These are phyloP conservation scores for Dasypolia templi DNA, from an alignment of 2,888 invertebrate species.

Conservation along the genomic window DNA sequence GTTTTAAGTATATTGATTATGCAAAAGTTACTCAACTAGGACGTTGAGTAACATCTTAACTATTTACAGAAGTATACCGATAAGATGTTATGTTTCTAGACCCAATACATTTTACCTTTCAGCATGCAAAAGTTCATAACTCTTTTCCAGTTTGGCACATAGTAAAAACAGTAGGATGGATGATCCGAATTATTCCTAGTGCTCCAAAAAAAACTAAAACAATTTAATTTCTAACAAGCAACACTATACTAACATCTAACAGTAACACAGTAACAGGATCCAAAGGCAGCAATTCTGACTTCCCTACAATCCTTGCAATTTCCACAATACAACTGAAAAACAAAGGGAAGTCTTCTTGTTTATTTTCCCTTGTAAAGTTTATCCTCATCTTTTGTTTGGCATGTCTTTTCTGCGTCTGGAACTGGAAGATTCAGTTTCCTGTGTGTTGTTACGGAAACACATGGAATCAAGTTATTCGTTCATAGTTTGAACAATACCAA, in stretches of 20 bases:
- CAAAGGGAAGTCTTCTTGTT: conserved; percentile 9
- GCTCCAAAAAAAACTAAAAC: neutral
- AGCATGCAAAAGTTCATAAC: too few relatives aligned
- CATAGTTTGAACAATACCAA: neutral
- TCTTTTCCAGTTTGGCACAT: neutral
- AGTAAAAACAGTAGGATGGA: neutral
- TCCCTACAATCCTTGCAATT: conserved; percentile 24
- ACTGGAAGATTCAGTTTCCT: neutral
- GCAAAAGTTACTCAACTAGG: too few relatives aligned
- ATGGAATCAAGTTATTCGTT: neutral
- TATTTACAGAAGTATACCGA: too few relatives aligned
- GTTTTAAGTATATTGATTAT: too few relatives aligned
- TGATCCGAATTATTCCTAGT: neutral
- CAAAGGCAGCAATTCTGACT: neutral
- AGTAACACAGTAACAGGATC: neutral
- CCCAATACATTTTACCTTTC: too few relatives aligned
- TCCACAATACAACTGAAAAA: conserved; percentile 19
- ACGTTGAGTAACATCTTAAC: too few relatives aligned
- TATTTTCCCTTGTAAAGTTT: conserved; percentile 6
- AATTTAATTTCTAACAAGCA: neutral
- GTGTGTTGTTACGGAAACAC: neutral
- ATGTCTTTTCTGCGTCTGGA: conserved; percentile 5
- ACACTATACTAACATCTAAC: neutral
- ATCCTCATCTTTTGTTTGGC: neutral
- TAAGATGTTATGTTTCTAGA: too few relatives aligned